phyloP scores from a whole-genome alignment of 2,888 invertebrate genomes.

The Arrhopalites spinosus region DNA sequence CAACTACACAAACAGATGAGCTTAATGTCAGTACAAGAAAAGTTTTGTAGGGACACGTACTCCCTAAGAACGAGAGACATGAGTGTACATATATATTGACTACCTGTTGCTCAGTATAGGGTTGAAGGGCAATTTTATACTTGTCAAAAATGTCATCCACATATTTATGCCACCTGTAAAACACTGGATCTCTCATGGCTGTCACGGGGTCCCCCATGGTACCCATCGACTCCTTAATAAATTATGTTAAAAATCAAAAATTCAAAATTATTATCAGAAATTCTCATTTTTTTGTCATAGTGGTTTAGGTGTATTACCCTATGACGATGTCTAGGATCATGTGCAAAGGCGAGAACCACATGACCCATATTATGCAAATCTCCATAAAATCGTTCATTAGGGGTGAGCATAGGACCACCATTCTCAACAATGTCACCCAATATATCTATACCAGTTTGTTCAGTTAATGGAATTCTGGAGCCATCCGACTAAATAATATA shows the following conservation, averaged over 20 bases:
- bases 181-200: constrained; percentile 84
- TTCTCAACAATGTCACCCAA: constrained; percentile 78
- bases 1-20: constrained; percentile 50
- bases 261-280: not conserved
- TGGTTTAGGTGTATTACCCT: constrained; percentile 58
- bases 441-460: constrained; percentile 74
- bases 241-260: not conserved
- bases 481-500: not conserved
- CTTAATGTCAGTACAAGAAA: not conserved
- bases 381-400: constrained; percentile 61
- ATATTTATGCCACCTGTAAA: constrained; percentile 84
- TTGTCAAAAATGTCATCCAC: constrained; percentile 75
- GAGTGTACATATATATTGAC: not conserved
- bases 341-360: constrained; percentile 74
- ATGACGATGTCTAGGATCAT: constrained; percentile 79
- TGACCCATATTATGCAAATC: constrained; percentile 84
- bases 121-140: constrained; percentile 62
- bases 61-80: not conserved
- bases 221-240: constrained; percentile 72
- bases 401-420: constrained; percentile 64
- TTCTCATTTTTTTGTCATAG: not conserved
- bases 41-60: not conserved
- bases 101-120: constrained; percentile 57
- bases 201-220: constrained; percentile 84
- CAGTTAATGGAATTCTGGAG: constrained; percentile 64